Base-by-base conservation (phyloP, 2,797 vertebrate genomes). In the Anguilla obscura region DNA sequence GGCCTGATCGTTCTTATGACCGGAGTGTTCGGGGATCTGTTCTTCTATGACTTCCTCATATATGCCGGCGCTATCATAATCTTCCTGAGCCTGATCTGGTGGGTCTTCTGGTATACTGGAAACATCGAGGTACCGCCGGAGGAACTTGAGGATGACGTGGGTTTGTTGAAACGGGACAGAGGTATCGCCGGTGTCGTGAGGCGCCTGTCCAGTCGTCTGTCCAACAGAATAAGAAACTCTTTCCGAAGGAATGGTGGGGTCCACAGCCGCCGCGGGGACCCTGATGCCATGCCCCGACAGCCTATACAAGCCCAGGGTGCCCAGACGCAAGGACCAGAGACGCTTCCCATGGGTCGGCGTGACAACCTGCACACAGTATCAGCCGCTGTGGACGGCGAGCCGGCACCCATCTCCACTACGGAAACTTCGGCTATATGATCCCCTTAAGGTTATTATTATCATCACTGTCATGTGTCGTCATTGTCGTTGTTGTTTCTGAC, bases 41-140 rank as follows among this genome's bases (percentile, higher is more conserved):
- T 95, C 52, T 98, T 97, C 93, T 96, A 96, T 36, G 98, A 99
- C 94, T 91, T 98, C 92, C 95, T 99, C 45, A 97, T 99, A 90
- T 99, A 98, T 91, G 95, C 96, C 48, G 98, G 98, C 33, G 95
- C 97, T 91, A 97, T 97, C 91, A 92, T 97, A 91, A 96, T 98
- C 92, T 97, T 99, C 94, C 91, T 98, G 89, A 98, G 98, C 92
- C 96, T 98, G 71, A 93, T 98, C 85, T 98, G 98, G 97, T 99
- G 98, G 98, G 95, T 98, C 71, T 98, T 98, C 94, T 99, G 98
- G 98, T 98, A 97, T 95, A 96, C 96, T 0, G 97, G 97, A 52
- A 99, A 99, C 95, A 95, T 98, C 90, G 97, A 98, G 88, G 96
- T 98, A 71, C 95, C 96, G 0, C 93, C 90, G 0, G 96, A 95